Conservation (phyloP, 2,113 vertebrate species). For the Anhinga rufa region DNA sequence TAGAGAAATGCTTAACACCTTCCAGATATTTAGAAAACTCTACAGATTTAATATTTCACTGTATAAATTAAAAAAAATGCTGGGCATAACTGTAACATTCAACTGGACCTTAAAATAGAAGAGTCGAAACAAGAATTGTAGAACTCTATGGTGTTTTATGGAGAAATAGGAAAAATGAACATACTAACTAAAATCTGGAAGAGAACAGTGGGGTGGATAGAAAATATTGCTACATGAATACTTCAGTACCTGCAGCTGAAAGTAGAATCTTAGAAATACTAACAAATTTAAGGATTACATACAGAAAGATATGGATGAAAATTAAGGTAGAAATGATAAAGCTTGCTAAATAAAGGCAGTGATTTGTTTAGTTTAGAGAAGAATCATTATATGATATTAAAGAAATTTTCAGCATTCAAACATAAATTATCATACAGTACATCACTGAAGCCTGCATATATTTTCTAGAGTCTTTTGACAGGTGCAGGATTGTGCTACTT, state of each 20-base stretch:
- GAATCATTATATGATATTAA: background rate
- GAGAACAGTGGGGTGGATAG: background rate
- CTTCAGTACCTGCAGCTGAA: background rate
- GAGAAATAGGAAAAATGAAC: background rate
- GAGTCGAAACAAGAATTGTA: background rate
- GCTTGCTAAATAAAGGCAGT: background rate
- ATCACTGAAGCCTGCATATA: background rate
- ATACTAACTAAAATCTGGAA: background rate
- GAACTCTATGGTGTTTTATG: background rate
- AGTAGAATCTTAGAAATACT: background rate
- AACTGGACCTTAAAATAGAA: background rate
- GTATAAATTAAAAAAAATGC: background rate
- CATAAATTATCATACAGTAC: background rate
- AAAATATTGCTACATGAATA: background rate
- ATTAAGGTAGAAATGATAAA: background rate
- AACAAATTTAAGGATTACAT: background rate
- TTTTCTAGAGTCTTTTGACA: slow-evolving; percentile 1
- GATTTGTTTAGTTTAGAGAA: background rate
- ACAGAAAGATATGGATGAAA: background rate
- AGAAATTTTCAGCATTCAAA: background rate
- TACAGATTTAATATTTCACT: background rate
- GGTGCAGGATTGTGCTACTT: background rate
- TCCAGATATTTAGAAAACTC: background rate
- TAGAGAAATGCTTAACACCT: background rate
- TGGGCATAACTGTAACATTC: background rate